phyloP scores from a whole-genome alignment of 1,140 invertebrate species.

The Zaprionus africanus region DNA sequence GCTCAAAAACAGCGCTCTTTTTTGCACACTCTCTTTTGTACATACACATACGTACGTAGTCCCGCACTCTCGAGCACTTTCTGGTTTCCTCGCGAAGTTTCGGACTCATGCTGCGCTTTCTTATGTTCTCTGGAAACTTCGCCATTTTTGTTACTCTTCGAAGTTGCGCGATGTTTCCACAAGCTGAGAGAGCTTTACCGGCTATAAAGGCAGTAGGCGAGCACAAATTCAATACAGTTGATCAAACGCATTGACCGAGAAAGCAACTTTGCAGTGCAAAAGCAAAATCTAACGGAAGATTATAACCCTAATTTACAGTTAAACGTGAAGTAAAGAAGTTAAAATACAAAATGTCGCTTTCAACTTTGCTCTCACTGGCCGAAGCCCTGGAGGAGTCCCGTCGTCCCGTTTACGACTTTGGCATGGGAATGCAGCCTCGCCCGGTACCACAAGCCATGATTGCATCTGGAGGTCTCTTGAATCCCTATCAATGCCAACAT shows the following conservation, averaged over 20 bases:
- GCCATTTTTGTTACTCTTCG: conserved; percentile 25
- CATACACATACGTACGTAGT: too few species aligned
- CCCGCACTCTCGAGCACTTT: background rate
- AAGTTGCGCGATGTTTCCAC: conserved; percentile 25
- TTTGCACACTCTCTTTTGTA: too few species aligned
- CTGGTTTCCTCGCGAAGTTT: background rate
- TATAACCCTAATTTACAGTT: conserved; percentile 27
- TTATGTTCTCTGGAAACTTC: background rate
- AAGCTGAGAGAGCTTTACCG: background rate
- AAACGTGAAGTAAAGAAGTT: conserved; percentile 1
- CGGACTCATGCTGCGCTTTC: background rate
- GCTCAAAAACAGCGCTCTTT: too few species aligned
- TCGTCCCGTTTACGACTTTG: conserved; percentile 60
- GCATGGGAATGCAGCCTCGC: conserved; percentile 55
- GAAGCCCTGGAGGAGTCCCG: conserved; percentile 63
- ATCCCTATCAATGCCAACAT: conserved; percentile 59
- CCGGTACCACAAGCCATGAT: conserved; percentile 44
- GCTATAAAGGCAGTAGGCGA: conserved; percentile 25
- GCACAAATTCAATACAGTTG: conserved; percentile 8
- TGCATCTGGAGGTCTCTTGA: conserved; percentile 20
- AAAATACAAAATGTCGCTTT: conserved; percentile 62
- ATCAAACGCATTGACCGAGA: conserved; percentile 1
- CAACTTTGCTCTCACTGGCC: conserved; percentile 57
- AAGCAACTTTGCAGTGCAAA: conserved; percentile 34
- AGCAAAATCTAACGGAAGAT: conserved; percentile 2